Evolutionary conservation across 2,888 invertebrate genomes (phyloP), one percentile per base, ranked within the genome.

Genomic region (Caenorhabditis zanzibari): DNA sequence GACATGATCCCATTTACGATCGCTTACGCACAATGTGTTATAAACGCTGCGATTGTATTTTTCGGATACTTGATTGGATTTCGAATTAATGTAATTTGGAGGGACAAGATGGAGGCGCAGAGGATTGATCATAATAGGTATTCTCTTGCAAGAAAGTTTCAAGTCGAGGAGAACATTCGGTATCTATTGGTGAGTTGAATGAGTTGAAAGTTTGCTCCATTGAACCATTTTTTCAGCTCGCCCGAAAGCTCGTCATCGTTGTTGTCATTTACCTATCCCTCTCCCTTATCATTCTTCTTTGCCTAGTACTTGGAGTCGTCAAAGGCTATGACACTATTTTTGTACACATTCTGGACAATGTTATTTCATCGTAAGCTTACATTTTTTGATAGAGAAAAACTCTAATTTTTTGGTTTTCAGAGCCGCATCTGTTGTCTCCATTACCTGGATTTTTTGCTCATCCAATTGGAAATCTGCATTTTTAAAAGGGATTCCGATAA

Each of bases 151-250:
- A 59, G 52, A 28, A 76, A 76, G 59, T 76, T 76, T 35, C 76
- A 76, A 44, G 44, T 76, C 9, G 68, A 69, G 12, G 76, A 76
- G 69, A 76, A 76, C 38, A 61, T 76, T n/a, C 49, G 76, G 7
- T 69, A 49, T 61, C 9, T 76, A 0, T 14, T 73, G 24, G 61
- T 73, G 26, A 52, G 61, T 41, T 12, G 19, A n/a, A n/a, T n/a
- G n/a, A n/a, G n/a, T n/a, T n/a, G 32, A 4, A 32, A 32, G 7
- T 32, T 6, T 32, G 32, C 32, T 32, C 32, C 7, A 32, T 32
- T 32, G 7, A 32, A 32, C n/a, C n/a, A n/a, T n/a, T 2, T 26
- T 71, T 72, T 24, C 73, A 64, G 74, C 35, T 66, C 0, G 44
- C 44, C 28, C 28, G 59, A 58, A 28, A 14, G 38, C 32, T 68